Evolutionary conservation across 2,888 invertebrate genomes (phyloP), one percentile per base, ranked within the genome.

Genomic region (Notodonta ziczac): DNA sequence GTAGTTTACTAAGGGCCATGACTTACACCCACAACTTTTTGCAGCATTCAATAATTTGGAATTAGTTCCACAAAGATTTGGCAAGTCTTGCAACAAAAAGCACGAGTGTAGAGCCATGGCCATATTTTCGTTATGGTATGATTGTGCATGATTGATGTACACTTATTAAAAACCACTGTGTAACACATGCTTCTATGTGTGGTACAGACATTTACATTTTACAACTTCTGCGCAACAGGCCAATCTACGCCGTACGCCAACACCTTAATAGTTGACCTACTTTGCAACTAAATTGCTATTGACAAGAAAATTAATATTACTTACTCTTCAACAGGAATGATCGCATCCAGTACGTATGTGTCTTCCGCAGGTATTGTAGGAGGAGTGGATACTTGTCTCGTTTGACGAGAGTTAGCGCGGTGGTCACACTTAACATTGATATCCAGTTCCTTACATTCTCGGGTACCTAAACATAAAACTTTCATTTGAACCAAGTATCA

Each of bases 391-490:
- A 93, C 91, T 89, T 97, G 96, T 80, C 97, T 94, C 42, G 95
- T 95, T 74, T 95, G 95, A 59, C 97, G 94, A 59, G 90, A 88
- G 61, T 95, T 95, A 10, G 94, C 94, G 71, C 97, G 96, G 81
- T 97, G 98, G 82, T 98, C 98, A 81, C 98, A 98, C 86, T 98
- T 97, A 4, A 98, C 98, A 82, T 98, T 97, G 74, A 98, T 98
- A 77, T 97, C 96, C 59, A 98, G 93, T 80, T 98, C 98, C 81
- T 97, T 97, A 84, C 98, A 98, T 83, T 98, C 98, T 55, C 97
- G 95, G 39, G 96, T 96, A 77, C 96, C 95, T 95, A 66, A 50
- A 44, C 59, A 61, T 64, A 60, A 56, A 44, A 44, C 6, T 24
- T 56, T 16, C 4, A 13, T 56, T 44, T 4, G 12, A 55, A 35